Percentiles rank a stretch among this genome's conserved stretches.
Evolutionary conservation across 2,113 vertebrate genomes (phyloP).

Genomic region (Pterocles burchelli): DNA sequence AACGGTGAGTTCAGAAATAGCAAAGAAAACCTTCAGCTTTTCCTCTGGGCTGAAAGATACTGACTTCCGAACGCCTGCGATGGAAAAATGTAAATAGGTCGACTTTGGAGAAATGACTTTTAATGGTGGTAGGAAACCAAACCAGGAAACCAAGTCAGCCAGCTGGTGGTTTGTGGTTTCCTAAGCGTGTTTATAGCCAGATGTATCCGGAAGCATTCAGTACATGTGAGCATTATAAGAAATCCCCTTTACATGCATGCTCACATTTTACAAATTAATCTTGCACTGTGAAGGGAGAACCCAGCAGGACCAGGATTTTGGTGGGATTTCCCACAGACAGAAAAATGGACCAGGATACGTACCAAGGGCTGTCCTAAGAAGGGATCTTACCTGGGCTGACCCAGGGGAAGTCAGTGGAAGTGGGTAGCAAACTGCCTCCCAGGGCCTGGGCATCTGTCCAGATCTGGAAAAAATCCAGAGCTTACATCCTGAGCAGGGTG

Average conservation of each 20-base stretch:
- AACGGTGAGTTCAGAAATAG: background rate
- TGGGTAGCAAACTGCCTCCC: background rate
- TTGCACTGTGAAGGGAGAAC: background rate
- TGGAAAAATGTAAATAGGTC: background rate
- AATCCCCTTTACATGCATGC: background rate
- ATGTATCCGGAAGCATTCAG: background rate
- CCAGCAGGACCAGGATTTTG: background rate
- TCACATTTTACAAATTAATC: background rate
- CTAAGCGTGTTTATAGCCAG: background rate
- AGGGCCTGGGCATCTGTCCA: fast-evolving
- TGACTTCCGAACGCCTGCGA: background rate
- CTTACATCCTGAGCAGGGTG: background rate
- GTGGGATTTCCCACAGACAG: background rate
- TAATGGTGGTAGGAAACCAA: background rate
- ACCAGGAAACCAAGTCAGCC: background rate
- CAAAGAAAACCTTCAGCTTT: background rate
- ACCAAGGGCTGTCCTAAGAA: background rate
- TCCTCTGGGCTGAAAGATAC: background rate
- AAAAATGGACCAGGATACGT: background rate
- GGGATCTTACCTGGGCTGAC: background rate
- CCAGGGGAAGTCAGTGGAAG: background rate
- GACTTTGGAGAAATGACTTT: background rate
- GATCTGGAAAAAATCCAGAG: background rate
- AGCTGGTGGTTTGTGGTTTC: background rate
- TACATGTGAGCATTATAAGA: background rate